Conservation (phyloP, 2,888 invertebrate genomes). For the Lottia scabra region DNA sequence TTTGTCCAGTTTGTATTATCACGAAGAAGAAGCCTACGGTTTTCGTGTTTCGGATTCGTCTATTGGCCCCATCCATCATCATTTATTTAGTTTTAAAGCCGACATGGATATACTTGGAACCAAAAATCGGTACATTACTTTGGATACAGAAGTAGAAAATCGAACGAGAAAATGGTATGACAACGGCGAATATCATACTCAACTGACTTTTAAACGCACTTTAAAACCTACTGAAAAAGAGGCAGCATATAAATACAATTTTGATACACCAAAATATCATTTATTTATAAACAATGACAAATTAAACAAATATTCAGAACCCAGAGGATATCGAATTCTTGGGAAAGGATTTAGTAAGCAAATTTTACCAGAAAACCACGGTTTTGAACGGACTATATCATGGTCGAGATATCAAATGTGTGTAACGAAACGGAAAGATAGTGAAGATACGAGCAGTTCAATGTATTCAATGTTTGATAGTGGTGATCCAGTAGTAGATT, state of each 20-base stretch:
- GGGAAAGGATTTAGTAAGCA: conserved; percentile 37
- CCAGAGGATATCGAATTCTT: conserved; percentile 40
- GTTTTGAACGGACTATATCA: conserved; percentile 36
- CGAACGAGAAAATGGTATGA: conserved; percentile 30
- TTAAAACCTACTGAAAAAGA: conserved; percentile 42
- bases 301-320: conserved; percentile 37
- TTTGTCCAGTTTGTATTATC: conserved; percentile 30
- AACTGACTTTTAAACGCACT: conserved; percentile 34
- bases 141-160: conserved; percentile 39
- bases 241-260: conserved; percentile 48
- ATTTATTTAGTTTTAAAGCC: conserved; percentile 50
- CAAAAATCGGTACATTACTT: conserved; percentile 45
- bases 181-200: conserved; percentile 22
- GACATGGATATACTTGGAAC: conserved; percentile 45
- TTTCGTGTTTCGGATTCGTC: conserved; percentile 36
- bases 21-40: conserved; percentile 38
- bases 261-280: conserved; percentile 53
- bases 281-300: conserved; percentile 37
- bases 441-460: conserved; percentile 46
- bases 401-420: conserved; percentile 54
- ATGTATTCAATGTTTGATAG: conserved; percentile 46
- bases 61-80: conserved; percentile 45
- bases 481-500: conserved; percentile 42
- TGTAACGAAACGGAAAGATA: conserved; percentile 43
- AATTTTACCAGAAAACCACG: conserved; percentile 35